Conservation (phyloP, 2,113 vertebrate genomes). For the Arenaria interpres region DNA sequence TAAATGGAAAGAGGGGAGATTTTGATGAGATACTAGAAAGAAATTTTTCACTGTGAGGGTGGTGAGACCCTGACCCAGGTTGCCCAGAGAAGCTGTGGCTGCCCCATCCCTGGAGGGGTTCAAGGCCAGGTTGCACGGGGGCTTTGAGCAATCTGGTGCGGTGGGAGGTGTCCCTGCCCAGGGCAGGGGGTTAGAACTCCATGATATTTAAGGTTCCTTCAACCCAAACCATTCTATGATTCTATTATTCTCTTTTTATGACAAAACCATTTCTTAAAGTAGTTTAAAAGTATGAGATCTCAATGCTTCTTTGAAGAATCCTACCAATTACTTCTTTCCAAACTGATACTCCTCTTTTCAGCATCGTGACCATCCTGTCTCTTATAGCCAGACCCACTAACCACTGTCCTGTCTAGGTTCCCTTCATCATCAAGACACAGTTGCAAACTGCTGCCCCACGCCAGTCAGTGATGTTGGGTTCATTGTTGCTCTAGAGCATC, state of each 20-base stretch:
- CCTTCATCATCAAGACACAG: neutral
- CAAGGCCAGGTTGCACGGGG: no score
- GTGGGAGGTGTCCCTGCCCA: no score
- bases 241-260: neutral
- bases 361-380: neutral
- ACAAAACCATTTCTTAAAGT: neutral
- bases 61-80: no score
- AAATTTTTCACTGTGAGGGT: no score
- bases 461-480: neutral
- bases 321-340: neutral
- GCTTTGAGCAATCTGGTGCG: no score
- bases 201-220: no score
- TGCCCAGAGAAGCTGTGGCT: no score
- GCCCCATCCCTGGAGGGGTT: no score
- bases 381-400: neutral
- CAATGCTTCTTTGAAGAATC: neutral
- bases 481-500: neutral
- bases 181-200: no score
- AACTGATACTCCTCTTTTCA: neutral
- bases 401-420: neutral
- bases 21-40: no score
- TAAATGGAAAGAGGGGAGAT: no score
- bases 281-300: neutral
- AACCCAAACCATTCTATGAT: no score
- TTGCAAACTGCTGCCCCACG: fast-evolving